Conservation (phyloP, 2,797 vertebrate genomes). For the Microctenopoma stevenorrisi region DNA sequence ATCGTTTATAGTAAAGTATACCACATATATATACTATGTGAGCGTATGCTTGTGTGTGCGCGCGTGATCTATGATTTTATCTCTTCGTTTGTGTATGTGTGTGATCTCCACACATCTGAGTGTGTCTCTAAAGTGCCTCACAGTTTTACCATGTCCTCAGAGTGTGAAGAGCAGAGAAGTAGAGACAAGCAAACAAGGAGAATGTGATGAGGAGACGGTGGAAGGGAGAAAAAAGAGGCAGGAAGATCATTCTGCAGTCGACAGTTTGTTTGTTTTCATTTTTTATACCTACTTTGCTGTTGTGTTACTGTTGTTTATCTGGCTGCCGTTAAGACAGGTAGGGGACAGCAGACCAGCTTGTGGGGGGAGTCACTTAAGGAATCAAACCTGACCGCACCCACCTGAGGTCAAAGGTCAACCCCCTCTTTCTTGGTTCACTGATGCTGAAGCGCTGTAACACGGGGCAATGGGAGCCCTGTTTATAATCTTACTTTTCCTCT, state of each 20-base stretch:
- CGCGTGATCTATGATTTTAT: conserved; percentile 75
- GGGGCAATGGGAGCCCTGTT: conserved; percentile 60
- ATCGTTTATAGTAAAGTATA: conserved; percentile 75
- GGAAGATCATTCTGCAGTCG: conserved; percentile 56
- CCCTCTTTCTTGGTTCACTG: conserved; percentile 61
- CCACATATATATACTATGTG: conserved; percentile 72
- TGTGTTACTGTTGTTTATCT: conserved; percentile 73
- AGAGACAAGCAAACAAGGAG: conserved; percentile 66
- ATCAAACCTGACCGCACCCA: conserved; percentile 51
- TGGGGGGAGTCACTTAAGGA: conserved; percentile 56
- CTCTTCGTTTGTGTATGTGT: conserved; percentile 75
- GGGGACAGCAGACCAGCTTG: conserved; percentile 73
- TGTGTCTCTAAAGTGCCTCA: conserved; percentile 99
- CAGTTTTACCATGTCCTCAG: conserved; percentile 97
- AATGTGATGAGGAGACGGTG: conserved; percentile 34
- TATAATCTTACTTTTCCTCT: conserved; percentile 71
- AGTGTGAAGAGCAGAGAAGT: conserved; percentile 65
- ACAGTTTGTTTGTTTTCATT: conserved; percentile 61
- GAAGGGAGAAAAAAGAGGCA: conserved; percentile 44
- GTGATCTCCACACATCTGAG: conserved; percentile 85
- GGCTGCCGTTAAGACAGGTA: conserved; percentile 72
- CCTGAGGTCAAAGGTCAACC: conserved; percentile 68
- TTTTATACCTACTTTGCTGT: conserved; percentile 65
- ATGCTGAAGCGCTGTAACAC: conserved; percentile 79
- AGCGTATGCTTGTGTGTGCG: conserved; percentile 63